Conservation (phyloP, 1,140 invertebrate genomes). For the Cryptotermes secundus region DNA sequence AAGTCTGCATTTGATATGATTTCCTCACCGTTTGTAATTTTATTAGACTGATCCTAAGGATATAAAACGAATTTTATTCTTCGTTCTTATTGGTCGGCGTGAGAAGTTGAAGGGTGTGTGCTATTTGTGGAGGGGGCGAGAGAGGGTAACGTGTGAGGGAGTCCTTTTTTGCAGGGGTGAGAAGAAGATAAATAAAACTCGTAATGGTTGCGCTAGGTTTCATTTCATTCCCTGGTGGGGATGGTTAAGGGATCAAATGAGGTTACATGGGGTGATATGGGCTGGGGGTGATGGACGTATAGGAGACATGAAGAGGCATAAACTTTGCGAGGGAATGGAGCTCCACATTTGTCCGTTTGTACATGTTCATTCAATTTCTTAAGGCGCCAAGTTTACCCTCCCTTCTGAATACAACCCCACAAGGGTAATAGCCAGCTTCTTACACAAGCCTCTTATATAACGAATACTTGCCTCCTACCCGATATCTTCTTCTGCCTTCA, state of each 20-base stretch:
- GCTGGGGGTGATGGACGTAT: background rate
- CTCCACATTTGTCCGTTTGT: background rate
- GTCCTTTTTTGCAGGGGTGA: background rate
- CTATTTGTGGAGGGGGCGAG: constrained; percentile 8
- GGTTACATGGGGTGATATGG: background rate
- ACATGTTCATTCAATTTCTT: background rate
- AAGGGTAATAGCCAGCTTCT: background rate
- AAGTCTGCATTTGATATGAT: background rate
- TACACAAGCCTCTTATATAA: background rate
- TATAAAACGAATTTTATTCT: constrained; percentile 21
- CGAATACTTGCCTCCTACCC: background rate
- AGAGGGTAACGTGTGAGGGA: background rate
- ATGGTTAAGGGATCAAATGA: constrained; percentile 23
- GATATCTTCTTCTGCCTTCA: background rate
- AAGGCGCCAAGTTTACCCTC: background rate
- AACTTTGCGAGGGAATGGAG: background rate
- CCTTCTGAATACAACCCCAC: background rate
- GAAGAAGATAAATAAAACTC: constrained; percentile 26
- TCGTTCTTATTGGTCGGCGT: constrained; percentile 18
- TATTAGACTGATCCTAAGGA: background rate
- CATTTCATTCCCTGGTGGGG: constrained; percentile 15
- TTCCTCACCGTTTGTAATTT: background rate
- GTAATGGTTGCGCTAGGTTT: constrained; percentile 27
- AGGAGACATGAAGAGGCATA: background rate
- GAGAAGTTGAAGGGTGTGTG: constrained; percentile 8